Base-by-base conservation (phyloP, 2,888 invertebrate species). In the Caenorhabditis sp. region DNA sequence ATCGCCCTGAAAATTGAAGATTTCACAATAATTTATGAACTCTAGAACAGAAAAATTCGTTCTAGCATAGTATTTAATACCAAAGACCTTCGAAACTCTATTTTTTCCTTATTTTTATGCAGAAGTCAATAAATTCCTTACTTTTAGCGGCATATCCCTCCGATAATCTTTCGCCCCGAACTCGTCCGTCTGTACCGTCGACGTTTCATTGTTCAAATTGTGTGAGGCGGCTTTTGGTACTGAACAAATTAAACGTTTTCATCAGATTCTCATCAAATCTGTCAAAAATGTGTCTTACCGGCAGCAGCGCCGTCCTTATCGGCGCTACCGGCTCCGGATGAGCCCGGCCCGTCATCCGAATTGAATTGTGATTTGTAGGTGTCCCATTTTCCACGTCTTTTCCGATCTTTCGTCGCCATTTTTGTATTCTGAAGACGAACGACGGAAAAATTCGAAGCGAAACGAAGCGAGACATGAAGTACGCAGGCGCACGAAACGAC, bases 101-200 rank as follows among this genome's bases (percentile, higher is more conserved):
- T 52, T 63, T 30, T 45, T 43, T 27, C 52, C 1, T 20, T n/a
- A n/a, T 26, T 24, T 27, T 9, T 20, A 15, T 4, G 9, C 17
- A 30, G n/a, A 35, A 32, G 8, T 27, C 24, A 24, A 22, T 27
- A 30, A 2, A 22, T 61, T 43, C n/a, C 61, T 15, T 45, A 82
- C 80, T 73, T 84, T 84, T 17, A 83, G 61, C 8, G 83, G 81
- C 84, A 84, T 84, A 26, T 84, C 81, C 24, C 50, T 53, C 52
- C 84, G 41, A 56, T 84, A 84, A 43, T 84, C 84, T 50, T 84
- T 84, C 9, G 77, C 83, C 26, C 84, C 84, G 32, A 84, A 84
- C 61, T 84, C 84, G 58, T 84, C 83, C 2, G 66, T 61, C 22
- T 41, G 30, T 11, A 56, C 55, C 5, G 59, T 37, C 6, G 68